Conservation (phyloP, 2,888 invertebrate genomes). For the Noctuana brunneofusca region DNA sequence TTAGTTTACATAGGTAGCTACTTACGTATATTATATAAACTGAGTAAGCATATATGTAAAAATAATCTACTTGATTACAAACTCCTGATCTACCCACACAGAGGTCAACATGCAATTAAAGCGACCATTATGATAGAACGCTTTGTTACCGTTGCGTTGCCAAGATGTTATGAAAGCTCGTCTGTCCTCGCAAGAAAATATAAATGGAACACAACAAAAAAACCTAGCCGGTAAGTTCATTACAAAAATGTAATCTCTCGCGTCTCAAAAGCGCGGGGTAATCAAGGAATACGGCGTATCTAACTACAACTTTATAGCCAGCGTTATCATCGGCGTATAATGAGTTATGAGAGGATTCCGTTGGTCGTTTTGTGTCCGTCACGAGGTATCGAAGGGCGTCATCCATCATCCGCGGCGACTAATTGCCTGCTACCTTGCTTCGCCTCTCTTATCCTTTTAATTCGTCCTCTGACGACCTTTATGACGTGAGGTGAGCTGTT, state of each 20-base stretch:
- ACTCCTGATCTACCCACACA: too few relatives aligned
- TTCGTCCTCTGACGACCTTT: constrained; percentile 72
- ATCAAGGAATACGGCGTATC: constrained; percentile 71
- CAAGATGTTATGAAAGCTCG: constrained; percentile 23
- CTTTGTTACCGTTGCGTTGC: constrained; percentile 11
- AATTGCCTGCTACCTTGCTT: constrained; percentile 81
- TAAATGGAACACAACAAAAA: constrained; percentile 35
- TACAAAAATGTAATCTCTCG: constrained; percentile 61
- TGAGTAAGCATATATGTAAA: too few relatives aligned
- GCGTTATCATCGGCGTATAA: constrained; percentile 79
- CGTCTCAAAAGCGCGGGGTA: constrained; percentile 52
- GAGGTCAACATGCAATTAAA: not conserved
- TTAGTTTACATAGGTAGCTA: too few relatives aligned
- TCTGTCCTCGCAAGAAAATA: constrained; percentile 27
- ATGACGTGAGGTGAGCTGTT: constrained; percentile 57
- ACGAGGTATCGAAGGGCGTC: constrained; percentile 66
- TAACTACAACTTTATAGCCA: constrained; percentile 73
- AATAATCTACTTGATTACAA: too few relatives aligned
- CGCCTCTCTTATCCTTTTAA: constrained; percentile 76
- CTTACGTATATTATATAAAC: too few relatives aligned
- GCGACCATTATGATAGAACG: constrained; percentile 17
- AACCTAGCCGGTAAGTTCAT: constrained; percentile 39
- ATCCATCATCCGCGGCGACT: constrained; percentile 79
- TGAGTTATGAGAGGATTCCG: constrained; percentile 66
- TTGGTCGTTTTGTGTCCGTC: constrained; percentile 76